phyloP scores from a whole-genome alignment of 2,888 invertebrate species.

The Minunthozetes semirufus region DNA sequence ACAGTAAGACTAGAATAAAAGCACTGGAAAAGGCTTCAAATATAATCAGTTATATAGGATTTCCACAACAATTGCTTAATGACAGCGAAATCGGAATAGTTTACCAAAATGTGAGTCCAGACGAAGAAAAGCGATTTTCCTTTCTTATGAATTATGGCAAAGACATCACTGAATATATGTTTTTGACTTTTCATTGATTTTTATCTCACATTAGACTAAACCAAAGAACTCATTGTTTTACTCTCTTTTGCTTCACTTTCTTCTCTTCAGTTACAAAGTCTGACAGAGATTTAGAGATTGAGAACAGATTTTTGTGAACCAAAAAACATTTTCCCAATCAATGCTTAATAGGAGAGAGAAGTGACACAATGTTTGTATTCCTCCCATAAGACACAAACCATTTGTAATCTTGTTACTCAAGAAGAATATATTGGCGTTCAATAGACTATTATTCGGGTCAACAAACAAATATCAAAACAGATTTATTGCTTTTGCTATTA shows the following conservation, averaged over 20 bases:
- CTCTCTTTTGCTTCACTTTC: not conserved
- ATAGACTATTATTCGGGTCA: too few relatives aligned
- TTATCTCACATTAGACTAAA: not conserved
- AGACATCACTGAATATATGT: not conserved
- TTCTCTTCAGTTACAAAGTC: not conserved
- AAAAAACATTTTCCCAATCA: not conserved
- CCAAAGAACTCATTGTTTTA: not conserved
- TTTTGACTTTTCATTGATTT: not conserved
- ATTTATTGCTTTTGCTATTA: too few relatives aligned
- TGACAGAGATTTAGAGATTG: not conserved
- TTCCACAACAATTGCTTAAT: slow-evolving; percentile 42
- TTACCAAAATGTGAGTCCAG: slow-evolving; percentile 40
- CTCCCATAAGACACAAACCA: not conserved
- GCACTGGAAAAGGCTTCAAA: slow-evolving; percentile 26
- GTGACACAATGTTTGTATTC: too few relatives aligned
- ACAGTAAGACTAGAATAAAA: slow-evolving; percentile 51
- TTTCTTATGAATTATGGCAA: not conserved
- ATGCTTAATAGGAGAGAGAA: not conserved
- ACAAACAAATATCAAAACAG: too few relatives aligned
- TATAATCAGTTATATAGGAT: slow-evolving; percentile 42
- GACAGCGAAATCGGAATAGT: slow-evolving; percentile 37
- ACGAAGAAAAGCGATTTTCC: not conserved
- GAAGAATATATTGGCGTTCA: too few relatives aligned
- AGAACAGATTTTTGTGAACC: not conserved
- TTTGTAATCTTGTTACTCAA: too few relatives aligned